phyloP scores from a whole-genome alignment of 2,113 vertebrate species.

The Mellivora capensis region DNA sequence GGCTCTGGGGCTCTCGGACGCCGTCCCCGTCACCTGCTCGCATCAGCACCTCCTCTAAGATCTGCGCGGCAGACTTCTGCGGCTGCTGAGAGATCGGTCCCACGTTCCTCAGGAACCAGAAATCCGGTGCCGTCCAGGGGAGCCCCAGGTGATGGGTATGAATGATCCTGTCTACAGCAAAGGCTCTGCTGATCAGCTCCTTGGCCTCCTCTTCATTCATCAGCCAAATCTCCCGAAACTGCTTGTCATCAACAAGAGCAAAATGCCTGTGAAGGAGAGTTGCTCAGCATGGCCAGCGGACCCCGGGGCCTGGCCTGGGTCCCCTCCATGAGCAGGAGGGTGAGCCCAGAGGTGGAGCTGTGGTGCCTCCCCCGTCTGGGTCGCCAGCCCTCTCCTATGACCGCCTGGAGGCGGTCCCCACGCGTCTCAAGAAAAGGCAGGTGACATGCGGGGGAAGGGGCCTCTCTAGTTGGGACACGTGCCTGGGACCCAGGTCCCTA shows the following conservation, averaged over 20 bases:
- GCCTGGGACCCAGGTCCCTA: not conserved
- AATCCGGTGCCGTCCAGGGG: conserved; percentile 79
- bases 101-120: conserved; percentile 75
- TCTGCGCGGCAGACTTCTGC: not conserved
- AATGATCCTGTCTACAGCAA: conserved; percentile 84
- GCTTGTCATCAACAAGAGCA: conserved; percentile 66
- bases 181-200: conserved; percentile 76
- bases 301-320: not conserved
- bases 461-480: not conserved
- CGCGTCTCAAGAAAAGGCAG: not conserved
- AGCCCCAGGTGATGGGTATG: conserved; percentile 85
- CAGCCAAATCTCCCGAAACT: conserved; percentile 86
- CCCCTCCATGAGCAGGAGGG: not conserved
- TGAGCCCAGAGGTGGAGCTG: not conserved
- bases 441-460: not conserved
- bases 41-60: conserved; percentile 71
- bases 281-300: not conserved
- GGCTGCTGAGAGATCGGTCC: conserved; percentile 73
- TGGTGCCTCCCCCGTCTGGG: not conserved
- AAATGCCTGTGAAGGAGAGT: conserved; percentile 82
- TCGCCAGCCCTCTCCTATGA: not conserved
- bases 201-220: conserved; percentile 90
- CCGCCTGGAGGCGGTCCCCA: not conserved
- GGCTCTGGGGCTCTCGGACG: rapidly evolving
- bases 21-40: conserved; percentile 65